A percentile compares a stretch with the other conserved stretches of the same genome.
These are phyloP conservation scores for Notoglanidium macrostoma DNA, from an alignment of 2,797 vertebrate species.

Conservation along the genomic window DNA sequence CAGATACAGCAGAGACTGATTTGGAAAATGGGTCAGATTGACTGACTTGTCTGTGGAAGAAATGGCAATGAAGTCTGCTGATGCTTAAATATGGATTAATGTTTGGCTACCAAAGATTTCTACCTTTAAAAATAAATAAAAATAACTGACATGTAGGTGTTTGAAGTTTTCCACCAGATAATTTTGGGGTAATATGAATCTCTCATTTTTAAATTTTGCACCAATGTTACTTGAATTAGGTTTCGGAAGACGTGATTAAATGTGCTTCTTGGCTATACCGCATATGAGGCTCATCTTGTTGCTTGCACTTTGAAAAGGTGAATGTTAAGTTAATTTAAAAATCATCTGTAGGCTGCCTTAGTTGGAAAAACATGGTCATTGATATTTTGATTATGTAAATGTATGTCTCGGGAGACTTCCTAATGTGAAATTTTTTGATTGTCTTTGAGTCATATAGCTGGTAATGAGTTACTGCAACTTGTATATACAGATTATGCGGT, in stretches of 20 bases:
- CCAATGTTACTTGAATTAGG: neutral
- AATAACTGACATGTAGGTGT: no score
- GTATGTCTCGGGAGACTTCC: no score
- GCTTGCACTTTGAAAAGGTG: no score
- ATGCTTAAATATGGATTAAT: neutral
- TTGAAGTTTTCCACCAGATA: neutral
- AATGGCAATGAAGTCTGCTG: neutral
- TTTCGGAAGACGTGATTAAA: neutral
- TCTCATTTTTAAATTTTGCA: neutral
- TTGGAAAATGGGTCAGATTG: conserved; percentile 76
- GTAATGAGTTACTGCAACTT: no score
- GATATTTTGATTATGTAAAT: no score
- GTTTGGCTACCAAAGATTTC: neutral
- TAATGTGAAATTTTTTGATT: no score
- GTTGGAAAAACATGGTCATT: no score
- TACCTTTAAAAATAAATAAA: neutral
- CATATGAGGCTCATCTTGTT: neutral
- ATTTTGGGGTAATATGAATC: neutral
- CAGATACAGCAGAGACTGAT: conserved; percentile 62
- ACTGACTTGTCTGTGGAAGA: neutral
- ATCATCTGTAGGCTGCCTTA: no score
- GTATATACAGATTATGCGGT: no score
- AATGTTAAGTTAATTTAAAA: no score
- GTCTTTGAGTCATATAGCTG: no score
- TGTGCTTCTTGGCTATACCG: neutral